These are phyloP conservation scores for Seladonia tumulorum DNA, from an alignment of 2,888 invertebrate genomes.

Conservation along the genomic window DNA sequence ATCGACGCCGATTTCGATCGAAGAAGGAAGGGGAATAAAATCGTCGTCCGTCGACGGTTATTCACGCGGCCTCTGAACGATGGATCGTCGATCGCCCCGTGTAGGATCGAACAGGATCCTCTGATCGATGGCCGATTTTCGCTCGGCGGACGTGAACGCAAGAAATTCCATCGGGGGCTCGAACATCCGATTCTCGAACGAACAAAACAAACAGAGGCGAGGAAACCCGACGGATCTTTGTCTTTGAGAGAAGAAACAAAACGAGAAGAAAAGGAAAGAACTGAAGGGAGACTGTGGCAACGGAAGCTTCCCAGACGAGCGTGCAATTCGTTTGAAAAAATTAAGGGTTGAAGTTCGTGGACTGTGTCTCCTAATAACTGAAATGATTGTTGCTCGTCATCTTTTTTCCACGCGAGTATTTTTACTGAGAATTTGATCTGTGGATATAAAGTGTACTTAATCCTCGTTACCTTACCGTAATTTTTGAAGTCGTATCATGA, in stretches of 20 bases:
- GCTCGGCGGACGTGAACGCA: background rate
- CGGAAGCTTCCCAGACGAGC: background rate
- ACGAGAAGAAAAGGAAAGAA: background rate
- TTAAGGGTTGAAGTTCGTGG: background rate
- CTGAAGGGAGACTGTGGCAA: background rate
- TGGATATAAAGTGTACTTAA: background rate
- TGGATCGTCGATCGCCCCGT: background rate
- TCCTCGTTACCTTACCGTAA: background rate
- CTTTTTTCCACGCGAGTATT: background rate
- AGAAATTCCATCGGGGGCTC: background rate
- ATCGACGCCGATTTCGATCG: background rate
- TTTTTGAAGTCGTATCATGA: background rate
- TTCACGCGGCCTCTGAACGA: background rate
- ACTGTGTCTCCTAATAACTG: background rate
- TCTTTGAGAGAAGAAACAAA: constrained; percentile 18
- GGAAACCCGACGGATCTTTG: constrained; percentile 48
- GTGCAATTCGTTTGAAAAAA: background rate
- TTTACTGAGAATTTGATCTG: background rate
- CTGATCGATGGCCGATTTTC: background rate
- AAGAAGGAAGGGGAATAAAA: background rate
- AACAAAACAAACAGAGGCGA: constrained; percentile 42
- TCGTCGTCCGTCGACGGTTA: background rate
- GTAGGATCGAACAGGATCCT: background rate
- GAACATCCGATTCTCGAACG: constrained; percentile 4
- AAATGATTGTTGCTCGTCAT: background rate